phyloP scores from a whole-genome alignment of 2,113 vertebrate species.

The Brienomyrus longianalis region DNA sequence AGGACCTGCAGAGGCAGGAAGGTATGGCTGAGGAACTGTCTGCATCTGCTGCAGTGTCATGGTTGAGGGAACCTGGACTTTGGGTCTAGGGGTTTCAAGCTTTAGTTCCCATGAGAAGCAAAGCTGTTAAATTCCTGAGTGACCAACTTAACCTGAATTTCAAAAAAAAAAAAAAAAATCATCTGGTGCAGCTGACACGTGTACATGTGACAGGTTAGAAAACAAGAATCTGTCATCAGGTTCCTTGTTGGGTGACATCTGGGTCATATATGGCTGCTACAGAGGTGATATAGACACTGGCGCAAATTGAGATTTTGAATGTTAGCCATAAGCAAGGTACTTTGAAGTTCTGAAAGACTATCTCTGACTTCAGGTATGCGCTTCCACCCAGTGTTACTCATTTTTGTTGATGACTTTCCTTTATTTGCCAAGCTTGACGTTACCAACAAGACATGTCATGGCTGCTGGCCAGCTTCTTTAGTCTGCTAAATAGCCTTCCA shows the following conservation, averaged over 20 bases:
- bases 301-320: background rate
- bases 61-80: background rate
- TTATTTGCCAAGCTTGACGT: background rate
- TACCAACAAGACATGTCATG: background rate
- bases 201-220: background rate
- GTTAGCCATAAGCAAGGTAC: background rate
- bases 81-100: background rate
- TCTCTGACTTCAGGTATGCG: background rate
- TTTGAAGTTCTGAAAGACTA: background rate
- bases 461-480: background rate
- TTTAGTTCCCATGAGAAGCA: background rate
- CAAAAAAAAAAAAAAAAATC: background rate
- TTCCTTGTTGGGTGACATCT: background rate
- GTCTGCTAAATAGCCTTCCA: background rate
- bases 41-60: background rate
- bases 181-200: background rate
- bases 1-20: slow-evolving; percentile 77
- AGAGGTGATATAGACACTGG: background rate
- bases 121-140: background rate
- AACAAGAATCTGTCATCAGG: background rate
- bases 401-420: background rate
- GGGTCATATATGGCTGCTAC: background rate
- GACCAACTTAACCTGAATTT: background rate
- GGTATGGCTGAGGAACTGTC: slow-evolving; percentile 52
- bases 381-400: background rate